Evolutionary conservation across 2,113 vertebrate species (phyloP).

Genomic region (Ariopsis seemanni): DNA sequence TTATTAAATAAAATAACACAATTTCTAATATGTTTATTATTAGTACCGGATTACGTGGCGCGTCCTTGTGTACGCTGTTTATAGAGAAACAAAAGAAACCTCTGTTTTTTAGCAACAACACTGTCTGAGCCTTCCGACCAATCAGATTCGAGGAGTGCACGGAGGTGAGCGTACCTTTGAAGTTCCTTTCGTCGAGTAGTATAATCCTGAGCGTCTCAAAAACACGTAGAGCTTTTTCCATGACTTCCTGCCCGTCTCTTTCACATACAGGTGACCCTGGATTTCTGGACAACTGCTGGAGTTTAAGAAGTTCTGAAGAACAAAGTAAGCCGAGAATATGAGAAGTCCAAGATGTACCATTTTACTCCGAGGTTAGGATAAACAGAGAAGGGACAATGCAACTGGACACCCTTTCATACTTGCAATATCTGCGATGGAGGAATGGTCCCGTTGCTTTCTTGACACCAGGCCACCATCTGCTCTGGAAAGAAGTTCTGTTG

Average conservation of each 20-base stretch:
- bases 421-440: conserved; percentile 92
- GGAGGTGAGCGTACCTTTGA: conserved; percentile 81
- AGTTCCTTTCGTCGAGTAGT: conserved; percentile 94
- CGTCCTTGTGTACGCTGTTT: not conserved
- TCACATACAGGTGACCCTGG: conserved; percentile 92
- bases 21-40: not conserved
- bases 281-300: conserved; percentile 94
- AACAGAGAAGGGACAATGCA: not conserved
- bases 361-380: not conserved
- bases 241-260: conserved; percentile 90
- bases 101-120: not conserved
- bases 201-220: conserved; percentile 92
- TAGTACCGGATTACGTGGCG: not conserved
- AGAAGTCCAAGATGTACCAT: not conserved
- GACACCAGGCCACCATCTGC: conserved; percentile 96
- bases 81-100: not conserved
- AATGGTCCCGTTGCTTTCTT: conserved; percentile 87
- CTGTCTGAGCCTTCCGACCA: not conserved
- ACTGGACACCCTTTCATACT: conserved; percentile 65
- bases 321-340: not conserved
- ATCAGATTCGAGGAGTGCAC: not conserved
- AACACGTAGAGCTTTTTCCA: conserved; percentile 95
- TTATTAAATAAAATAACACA: not conserved
- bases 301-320: conserved; percentile 86
- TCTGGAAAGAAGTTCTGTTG: conserved; percentile 95